These are phyloP conservation scores for Hydrocynus forskahlii DNA, from an alignment of 2,797 vertebrate genomes.

Conservation along the genomic window DNA sequence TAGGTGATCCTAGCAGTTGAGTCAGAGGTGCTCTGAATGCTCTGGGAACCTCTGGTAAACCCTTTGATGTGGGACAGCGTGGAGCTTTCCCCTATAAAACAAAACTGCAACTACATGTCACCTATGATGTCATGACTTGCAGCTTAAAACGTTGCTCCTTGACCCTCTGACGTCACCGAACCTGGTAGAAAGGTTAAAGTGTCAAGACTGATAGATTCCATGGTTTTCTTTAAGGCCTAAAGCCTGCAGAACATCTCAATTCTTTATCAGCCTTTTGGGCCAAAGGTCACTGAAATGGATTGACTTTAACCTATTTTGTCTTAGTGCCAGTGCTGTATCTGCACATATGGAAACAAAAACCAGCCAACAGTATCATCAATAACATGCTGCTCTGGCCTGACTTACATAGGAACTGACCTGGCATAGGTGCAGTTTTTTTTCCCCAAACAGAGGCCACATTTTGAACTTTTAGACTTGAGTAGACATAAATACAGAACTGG, in stretches of 20 bases:
- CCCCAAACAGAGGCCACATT: background rate
- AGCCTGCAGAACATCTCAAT: background rate
- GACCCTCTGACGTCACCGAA: background rate
- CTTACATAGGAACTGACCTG: background rate
- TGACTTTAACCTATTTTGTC: constrained; percentile 11
- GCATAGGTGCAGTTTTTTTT: background rate
- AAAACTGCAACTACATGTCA: constrained; percentile 2
- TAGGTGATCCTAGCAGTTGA: constrained; percentile 33
- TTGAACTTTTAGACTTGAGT: constrained; percentile 10
- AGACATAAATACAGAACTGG: constrained; percentile 28
- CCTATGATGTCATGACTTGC: constrained; percentile 28
- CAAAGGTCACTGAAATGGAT: constrained; percentile 2
- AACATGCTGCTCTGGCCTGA: background rate
- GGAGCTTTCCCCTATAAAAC: constrained; percentile 6
- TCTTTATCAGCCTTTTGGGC: background rate
- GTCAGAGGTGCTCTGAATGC: constrained; percentile 31
- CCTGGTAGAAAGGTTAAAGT: background rate
- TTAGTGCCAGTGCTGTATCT: constrained; percentile 13
- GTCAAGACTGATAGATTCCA: background rate
- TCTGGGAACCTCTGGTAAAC: constrained; percentile 34
- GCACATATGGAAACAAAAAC: constrained; percentile 11
- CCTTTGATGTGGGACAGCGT: constrained; percentile 31
- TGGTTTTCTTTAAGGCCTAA: background rate
- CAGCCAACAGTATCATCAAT: constrained; percentile 24
- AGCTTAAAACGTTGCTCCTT: constrained; percentile 1